Evolutionary conservation across 1,140 invertebrate species (phyloP).

Genomic region (Colletes gigas): DNA sequence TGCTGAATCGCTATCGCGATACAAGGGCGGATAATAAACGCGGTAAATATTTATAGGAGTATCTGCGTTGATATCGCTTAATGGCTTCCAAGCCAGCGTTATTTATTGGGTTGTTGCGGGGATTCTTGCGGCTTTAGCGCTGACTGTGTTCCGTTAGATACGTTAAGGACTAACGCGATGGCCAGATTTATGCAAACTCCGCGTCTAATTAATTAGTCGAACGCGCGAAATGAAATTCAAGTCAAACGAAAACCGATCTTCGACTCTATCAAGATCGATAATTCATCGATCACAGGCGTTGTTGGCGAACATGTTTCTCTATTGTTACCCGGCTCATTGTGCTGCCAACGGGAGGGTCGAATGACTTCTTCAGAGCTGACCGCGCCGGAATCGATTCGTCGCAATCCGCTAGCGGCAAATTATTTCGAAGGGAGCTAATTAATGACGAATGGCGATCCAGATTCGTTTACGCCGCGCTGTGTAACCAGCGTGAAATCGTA

Average conservation of each 20-base stretch:
- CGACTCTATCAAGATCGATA: not conserved
- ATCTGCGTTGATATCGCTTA: slow-evolving; percentile 6
- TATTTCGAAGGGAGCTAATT: slow-evolving; percentile 32
- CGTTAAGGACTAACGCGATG: too few relatives aligned
- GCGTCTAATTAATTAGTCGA: slow-evolving; percentile 8
- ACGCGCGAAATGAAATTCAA: not conserved
- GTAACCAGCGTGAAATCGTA: slow-evolving; percentile 8
- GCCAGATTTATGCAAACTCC: too few relatives aligned
- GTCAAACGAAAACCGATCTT: too few relatives aligned
- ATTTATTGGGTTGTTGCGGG: too few relatives aligned
- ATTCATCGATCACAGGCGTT: slow-evolving; percentile 2
- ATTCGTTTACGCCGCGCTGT: not conserved
- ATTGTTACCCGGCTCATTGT: slow-evolving; percentile 10
- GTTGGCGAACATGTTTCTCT: not conserved
- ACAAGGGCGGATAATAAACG: not conserved
- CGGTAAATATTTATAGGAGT: slow-evolving; percentile 19
- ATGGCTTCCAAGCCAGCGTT: not conserved
- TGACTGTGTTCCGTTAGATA: too few relatives aligned
- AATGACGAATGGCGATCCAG: not conserved
- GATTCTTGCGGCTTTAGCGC: not conserved
- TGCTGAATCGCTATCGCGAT: not conserved
- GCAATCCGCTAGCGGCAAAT: not conserved
- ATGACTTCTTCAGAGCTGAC: slow-evolving; percentile 1
- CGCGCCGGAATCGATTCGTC: not conserved
- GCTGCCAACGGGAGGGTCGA: not conserved